Evolutionary conservation across 1,140 invertebrate species (phyloP), one percentile per base, ranked within the genome.

Genomic region (Ridgeia piscesae): DNA sequence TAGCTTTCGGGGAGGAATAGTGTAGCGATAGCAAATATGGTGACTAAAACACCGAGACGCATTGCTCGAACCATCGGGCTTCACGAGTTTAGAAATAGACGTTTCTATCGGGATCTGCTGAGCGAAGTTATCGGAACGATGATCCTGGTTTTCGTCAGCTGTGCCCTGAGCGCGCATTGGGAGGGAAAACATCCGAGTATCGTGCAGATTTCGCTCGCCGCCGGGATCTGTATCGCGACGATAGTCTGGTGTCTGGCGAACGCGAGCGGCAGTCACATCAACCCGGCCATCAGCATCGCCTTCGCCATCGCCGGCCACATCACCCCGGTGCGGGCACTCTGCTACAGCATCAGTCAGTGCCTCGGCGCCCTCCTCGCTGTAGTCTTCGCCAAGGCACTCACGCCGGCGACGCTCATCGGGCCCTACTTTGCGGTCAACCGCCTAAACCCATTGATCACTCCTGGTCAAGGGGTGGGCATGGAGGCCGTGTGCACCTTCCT

Each of bases 191-290:
- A 77, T 77, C 58, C 58, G 58, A 77, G 58, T 48, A 96, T 98
- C 35, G 97, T 98, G 1, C 97, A 98, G 93, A 98, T 99, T 93
- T 97, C 98, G 34, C 96, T 99, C 89, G 97, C 97, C 92, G 99
- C 99, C 96, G 98, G 98, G 92, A 96, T 99, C n/a, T 97, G 97
- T n/a, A 98, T 99, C 92, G 98, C 97, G 35, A 98, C 98, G n/a
- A 94, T 95, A 92, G 95, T 95, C 14, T 95, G 95, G 95, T 93
- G 93, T 34, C 94, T 95, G 89, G 93, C 93, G 90, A 94, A 95
- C 93, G 94, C 95, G 91, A 95, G 95, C 50, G 95, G 95, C 31
- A 95, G 95, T 48, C 95, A 96, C 93, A 94, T 95, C 91, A 96
- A 96, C 93, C 95, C 95, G 9, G 95, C 95, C 27, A 94, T 96